A percentile compares a stretch with the other conserved stretches of the same genome.
Evolutionary conservation across 2,113 vertebrate genomes (phyloP).

Genomic region (Scopus umbretta): DNA sequence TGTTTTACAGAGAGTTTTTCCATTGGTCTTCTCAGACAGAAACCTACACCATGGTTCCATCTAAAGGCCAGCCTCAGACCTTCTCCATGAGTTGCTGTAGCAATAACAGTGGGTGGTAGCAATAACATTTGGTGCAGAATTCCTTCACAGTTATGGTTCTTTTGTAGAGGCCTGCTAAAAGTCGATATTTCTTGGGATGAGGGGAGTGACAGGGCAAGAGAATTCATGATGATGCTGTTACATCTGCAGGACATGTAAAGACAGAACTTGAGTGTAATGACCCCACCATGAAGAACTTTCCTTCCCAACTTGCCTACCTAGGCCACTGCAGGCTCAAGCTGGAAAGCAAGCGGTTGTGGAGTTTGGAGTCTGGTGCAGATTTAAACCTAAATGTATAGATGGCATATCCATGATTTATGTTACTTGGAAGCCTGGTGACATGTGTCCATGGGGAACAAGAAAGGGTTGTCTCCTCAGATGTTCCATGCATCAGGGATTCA

Average conservation of each 20-base stretch:
- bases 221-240: accelerated
- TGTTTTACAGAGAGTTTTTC: neutral
- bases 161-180: neutral
- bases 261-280: neutral
- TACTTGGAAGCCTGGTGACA: neutral
- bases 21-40: neutral
- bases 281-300: neutral
- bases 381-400: neutral
- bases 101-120: neutral
- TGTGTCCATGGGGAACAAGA: neutral
- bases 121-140: neutral
- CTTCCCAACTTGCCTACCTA: neutral
- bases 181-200: neutral
- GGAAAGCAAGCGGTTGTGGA: neutral
- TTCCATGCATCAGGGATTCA: neutral
- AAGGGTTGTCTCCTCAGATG: neutral
- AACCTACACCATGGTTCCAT: neutral
- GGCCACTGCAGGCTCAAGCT: neutral
- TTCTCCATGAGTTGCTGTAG: neutral
- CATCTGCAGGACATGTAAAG: neutral
- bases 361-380: neutral
- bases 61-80: neutral
- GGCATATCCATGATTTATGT: neutral
- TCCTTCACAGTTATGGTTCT: neutral
- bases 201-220: neutral